Conservation (phyloP, 2,113 vertebrate species). For the Corydoras sp. region DNA sequence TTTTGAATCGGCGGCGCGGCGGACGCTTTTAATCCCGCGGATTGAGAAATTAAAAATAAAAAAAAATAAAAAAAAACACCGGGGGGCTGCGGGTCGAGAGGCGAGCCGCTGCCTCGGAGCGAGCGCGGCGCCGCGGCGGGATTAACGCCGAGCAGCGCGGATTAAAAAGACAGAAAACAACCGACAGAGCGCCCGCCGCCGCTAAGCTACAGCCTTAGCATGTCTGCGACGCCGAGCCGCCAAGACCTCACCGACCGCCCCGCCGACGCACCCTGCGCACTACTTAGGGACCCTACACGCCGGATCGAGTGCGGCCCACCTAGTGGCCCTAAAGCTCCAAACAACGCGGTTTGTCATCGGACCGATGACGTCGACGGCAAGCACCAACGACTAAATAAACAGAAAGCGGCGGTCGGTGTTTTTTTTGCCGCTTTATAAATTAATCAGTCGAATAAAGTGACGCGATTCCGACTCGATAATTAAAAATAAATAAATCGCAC, state of each 20-base stretch:
- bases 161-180: slow-evolving; percentile 8
- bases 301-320: neutral
- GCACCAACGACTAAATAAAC: no score
- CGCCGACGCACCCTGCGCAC: neutral
- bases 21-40: neutral
- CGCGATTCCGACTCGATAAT: no score
- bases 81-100: no score
- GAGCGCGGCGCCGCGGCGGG: no score
- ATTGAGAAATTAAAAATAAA: no score
- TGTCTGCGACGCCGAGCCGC: slow-evolving; percentile 24
- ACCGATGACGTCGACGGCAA: neutral
- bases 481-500: no score
- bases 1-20: slow-evolving; percentile 21
- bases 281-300: neutral
- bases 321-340: neutral
- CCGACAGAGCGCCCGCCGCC: neutral
- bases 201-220: slow-evolving; percentile 22
- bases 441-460: no score
- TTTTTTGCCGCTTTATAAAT: no score
- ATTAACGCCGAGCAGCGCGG: no score
- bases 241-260: neutral
- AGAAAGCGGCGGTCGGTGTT: no score
- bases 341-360: neutral
- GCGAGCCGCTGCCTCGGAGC: no score
- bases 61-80: no score